Percentiles rank a stretch among this genome's conserved stretches.
phyloP scores from a whole-genome alignment of 2,888 invertebrate genomes.

The Anorthoa munda region DNA sequence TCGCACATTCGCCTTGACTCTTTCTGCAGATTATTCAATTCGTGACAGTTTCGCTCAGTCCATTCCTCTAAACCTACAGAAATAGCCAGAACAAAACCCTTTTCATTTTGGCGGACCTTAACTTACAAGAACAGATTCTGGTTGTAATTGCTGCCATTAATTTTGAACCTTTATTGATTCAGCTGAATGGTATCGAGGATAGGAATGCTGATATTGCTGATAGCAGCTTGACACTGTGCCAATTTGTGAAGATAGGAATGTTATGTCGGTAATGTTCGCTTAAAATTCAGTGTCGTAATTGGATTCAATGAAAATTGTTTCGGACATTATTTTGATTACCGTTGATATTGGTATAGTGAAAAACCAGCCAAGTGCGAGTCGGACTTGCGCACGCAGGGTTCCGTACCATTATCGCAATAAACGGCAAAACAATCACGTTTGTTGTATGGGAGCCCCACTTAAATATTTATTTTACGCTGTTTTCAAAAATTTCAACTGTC shows the following conservation, averaged over 20 bases:
- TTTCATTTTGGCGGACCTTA: conserved; percentile 24
- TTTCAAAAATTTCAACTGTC: too few relatives aligned
- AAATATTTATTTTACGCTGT: too few relatives aligned
- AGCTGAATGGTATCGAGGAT: conserved; percentile 27
- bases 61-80: not conserved
- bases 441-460: too few relatives aligned
- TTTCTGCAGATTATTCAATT: not conserved
- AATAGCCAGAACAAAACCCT: conserved; percentile 26
- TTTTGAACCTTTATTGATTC: conserved; percentile 50
- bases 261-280: conserved; percentile 5
- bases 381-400: too few relatives aligned
- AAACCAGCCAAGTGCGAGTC: too few relatives aligned
- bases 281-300: conserved; percentile 26
- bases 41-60: not conserved
- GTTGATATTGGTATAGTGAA: not conserved
- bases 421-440: too few relatives aligned
- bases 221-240: conserved; percentile 48
- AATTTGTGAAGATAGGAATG: conserved; percentile 33
- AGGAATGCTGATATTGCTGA: conserved; percentile 33
- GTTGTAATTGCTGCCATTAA: conserved; percentile 47
- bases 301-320: conserved; percentile 37
- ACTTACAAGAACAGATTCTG: conserved; percentile 17
- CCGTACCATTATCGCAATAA: too few relatives aligned
- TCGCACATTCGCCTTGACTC: not conserved
- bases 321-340: conserved; percentile 25